Conservation (phyloP, 2,113 vertebrate species). For the Potamarius usumacintae region DNA sequence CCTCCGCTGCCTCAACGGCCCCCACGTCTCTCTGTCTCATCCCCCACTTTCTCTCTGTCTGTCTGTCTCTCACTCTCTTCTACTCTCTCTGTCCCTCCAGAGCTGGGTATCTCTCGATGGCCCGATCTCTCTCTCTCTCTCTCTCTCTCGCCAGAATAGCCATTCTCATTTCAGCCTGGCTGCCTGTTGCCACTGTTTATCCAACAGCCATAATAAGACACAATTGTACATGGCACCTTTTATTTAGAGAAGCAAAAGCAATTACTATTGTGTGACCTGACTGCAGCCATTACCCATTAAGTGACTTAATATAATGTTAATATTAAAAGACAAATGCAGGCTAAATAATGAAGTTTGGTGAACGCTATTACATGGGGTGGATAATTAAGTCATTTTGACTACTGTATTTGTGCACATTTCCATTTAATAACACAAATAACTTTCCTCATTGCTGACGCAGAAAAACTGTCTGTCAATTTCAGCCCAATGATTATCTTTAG, state of each 20-base stretch:
- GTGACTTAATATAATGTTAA: conserved; percentile 54
- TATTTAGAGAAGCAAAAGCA: conserved; percentile 59
- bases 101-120: conserved; percentile 46
- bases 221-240: conserved; percentile 59
- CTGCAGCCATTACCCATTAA: conserved; percentile 53
- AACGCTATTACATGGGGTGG: conserved; percentile 15
- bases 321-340: conserved; percentile 51
- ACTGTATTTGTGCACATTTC: conserved; percentile 46
- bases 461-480: conserved; percentile 45
- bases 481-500: conserved; percentile 39
- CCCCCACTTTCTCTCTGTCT: conserved; percentile 47
- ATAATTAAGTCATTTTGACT: conserved; percentile 53
- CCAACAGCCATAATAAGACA: conserved; percentile 58
- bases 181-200: conserved; percentile 50
- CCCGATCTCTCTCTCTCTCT: conserved; percentile 63
- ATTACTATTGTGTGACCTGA: conserved; percentile 51
- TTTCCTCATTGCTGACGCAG: conserved; percentile 41
- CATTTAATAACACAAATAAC: conserved; percentile 50
- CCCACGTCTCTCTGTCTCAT: conserved; percentile 17
- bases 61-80: conserved; percentile 54
- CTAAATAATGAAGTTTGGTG: conserved; percentile 39
- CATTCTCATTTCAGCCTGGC: conserved; percentile 38
- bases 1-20: conserved; percentile 51
- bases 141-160: conserved; percentile 54
- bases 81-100: conserved; percentile 38